Evolutionary conservation across 2,113 vertebrate genomes (phyloP), one percentile per base, ranked within the genome.

Genomic region (Andinoacara biseriatus): DNA sequence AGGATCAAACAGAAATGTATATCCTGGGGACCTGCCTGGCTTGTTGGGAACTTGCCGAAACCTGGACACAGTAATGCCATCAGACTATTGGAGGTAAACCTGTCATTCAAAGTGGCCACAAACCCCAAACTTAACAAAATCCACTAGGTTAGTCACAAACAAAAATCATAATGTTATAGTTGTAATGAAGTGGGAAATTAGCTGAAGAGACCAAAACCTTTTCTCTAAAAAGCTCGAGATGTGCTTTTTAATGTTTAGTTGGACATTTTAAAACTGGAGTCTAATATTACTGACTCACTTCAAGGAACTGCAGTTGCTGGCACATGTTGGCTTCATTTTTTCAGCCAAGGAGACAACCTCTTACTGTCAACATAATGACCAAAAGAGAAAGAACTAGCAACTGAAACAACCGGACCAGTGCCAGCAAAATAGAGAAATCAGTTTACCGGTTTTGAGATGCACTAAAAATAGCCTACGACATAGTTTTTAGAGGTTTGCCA

Each of bases 11-110:
- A 93, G 58, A 90, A 60, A 46, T 96, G 94, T 15, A 31, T 92
- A 46, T 93, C 89, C 7, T 85, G 94, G 84, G 94, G 90, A 89
- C 95, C 95, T 9, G 74, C 78, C 3, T 95, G 96, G 86, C 80
- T 95, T 35, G 81, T 78, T 57, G 87, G 87, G 43, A 92, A 87
- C 49, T 76, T 95, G 26, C 96, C 96, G 7, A 94, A 95, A 72
- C 91, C 80, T 62, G 94, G 84, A 86, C 95, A 95, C 91, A 96
- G 95, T 83, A 90, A 91, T 58, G 95, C 95, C 61, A 94, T 95
- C 86, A 91, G 87, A 85, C 89, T 95, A 1, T 86, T 96, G 59
- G n/a, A 95, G 95, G 95, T 46, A 46, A 5, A 46, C 43, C 14
- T 46, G 14, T 46, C 43, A 46, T 5, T 46, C 43, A 46, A 14